Percentiles rank a stretch among this genome's conserved stretches.
These are phyloP conservation scores for Eilema griseolum DNA, from an alignment of 2,888 invertebrate genomes.

Conservation along the genomic window DNA sequence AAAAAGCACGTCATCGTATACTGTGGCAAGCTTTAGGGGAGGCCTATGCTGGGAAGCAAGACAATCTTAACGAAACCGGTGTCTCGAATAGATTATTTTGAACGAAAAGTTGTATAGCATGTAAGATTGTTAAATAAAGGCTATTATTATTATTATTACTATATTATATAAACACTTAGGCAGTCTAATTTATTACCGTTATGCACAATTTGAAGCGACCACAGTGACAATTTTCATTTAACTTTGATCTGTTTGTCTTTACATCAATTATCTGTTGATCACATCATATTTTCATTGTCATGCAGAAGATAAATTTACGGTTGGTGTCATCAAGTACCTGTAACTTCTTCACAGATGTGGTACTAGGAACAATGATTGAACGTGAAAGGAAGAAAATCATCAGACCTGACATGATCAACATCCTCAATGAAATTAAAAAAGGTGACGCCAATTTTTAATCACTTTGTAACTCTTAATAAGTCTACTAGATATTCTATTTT, in stretches of 20 bases:
- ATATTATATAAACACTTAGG: too few species aligned
- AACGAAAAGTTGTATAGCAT: too few species aligned
- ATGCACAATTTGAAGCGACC: background rate
- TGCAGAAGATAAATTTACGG: slow-evolving; percentile 1
- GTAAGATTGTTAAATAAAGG: too few species aligned
- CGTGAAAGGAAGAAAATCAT: slow-evolving; percentile 68
- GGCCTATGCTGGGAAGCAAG: too few species aligned
- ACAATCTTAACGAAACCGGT: too few species aligned
- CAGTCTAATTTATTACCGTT: too few species aligned
- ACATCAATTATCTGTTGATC: background rate
- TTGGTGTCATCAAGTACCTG: slow-evolving; percentile 39
- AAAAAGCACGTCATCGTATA: too few species aligned
- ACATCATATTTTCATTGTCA: background rate
- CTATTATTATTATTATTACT: too few species aligned
- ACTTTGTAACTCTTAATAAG: background rate
- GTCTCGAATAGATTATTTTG: too few species aligned
- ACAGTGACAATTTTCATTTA: background rate
- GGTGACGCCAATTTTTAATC: slow-evolving; percentile 54
- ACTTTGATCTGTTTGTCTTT: background rate
- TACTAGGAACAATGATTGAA: slow-evolving; percentile 71
- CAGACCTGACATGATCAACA: slow-evolving; percentile 84
- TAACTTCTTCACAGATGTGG: slow-evolving; percentile 69
- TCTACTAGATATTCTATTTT: background rate
- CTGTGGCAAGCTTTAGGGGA: too few species aligned
- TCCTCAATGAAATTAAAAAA: slow-evolving; percentile 84